Conservation (phyloP, 2,888 invertebrate genomes). For the Altica lythri region DNA sequence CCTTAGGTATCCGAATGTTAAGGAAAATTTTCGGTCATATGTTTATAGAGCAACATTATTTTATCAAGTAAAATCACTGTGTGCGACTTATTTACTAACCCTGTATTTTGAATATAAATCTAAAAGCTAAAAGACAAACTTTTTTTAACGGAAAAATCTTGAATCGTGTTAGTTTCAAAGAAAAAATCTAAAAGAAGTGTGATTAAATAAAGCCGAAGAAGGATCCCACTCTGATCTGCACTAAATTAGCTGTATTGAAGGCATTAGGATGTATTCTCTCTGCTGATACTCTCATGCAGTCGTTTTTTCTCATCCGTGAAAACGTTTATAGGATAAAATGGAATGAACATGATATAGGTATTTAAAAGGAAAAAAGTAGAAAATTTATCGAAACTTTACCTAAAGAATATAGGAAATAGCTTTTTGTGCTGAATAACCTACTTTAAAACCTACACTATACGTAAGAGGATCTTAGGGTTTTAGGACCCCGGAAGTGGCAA, state of each 20-base stretch:
- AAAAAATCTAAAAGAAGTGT: background rate
- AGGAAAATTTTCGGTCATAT: too few relatives aligned
- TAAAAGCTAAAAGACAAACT: background rate
- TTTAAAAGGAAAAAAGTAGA: constrained; percentile 3
- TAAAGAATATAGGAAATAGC: background rate
- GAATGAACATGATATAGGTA: constrained; percentile 10
- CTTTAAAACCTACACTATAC: background rate
- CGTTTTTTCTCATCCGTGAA: constrained; percentile 19
- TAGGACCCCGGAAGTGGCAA: background rate
- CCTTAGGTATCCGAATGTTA: too few relatives aligned
- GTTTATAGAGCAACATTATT: too few relatives aligned
- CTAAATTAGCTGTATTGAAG: constrained; percentile 19
- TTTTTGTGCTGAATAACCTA: constrained; percentile 1
- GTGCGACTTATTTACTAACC: too few relatives aligned
- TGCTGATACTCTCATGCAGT: constrained; percentile 5
- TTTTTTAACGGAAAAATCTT: background rate
- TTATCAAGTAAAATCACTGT: too few relatives aligned
- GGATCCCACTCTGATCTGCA: constrained; percentile 13
- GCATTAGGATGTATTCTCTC: constrained; percentile 12
- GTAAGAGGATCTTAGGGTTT: constrained; percentile 1
- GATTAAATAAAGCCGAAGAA: constrained; percentile 14
- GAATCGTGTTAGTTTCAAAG: constrained; percentile 6
- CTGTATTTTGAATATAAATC: too few relatives aligned
- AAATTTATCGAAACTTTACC: background rate
- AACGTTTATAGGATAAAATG: constrained; percentile 8